phyloP scores from a whole-genome alignment of 2,797 vertebrate genomes.

The Coregonus ussuriensis region DNA sequence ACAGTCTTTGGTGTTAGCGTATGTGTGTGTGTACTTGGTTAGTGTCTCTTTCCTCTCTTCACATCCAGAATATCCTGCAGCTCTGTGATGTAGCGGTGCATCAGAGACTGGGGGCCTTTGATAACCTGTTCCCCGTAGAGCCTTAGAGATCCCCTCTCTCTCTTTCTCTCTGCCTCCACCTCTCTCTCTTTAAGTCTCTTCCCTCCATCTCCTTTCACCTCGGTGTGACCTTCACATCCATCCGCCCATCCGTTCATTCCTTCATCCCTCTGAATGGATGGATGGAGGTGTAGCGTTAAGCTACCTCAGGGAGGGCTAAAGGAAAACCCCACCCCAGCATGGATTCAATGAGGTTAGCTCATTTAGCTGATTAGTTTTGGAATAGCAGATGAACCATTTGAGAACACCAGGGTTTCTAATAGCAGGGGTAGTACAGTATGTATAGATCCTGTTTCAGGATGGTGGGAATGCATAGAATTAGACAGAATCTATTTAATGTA shows the following conservation, averaged over 20 bases:
- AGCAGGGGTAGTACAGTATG: too few species aligned
- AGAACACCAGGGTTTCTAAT: not conserved
- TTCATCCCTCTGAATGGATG: conserved; percentile 33
- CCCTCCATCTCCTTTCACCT: conserved; percentile 22
- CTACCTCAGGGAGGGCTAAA: conserved; percentile 26
- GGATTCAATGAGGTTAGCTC: conserved; percentile 55
- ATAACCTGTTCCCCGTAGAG: conserved; percentile 31
- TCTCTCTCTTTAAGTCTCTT: not conserved
- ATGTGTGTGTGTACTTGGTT: not conserved
- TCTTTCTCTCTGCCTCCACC: not conserved
- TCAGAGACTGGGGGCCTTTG: conserved; percentile 27
- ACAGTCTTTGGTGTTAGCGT: not conserved
- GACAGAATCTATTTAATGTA: too few species aligned
- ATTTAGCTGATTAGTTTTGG: conserved; percentile 43
- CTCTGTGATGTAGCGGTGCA: conserved; percentile 22
- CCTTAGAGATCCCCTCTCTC: conserved; percentile 17
- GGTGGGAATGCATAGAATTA: too few species aligned
- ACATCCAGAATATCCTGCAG: too few species aligned
- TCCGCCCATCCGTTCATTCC: too few species aligned
- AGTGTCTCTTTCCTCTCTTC: too few species aligned
- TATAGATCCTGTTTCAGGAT: too few species aligned
- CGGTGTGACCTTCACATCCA: conserved; percentile 41
- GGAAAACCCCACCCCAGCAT: conserved; percentile 11
- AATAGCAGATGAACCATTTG: conserved; percentile 13
- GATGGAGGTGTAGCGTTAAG: conserved; percentile 7